phyloP scores from a whole-genome alignment of 2,888 invertebrate genomes.

The Ephialtes manifestator region DNA sequence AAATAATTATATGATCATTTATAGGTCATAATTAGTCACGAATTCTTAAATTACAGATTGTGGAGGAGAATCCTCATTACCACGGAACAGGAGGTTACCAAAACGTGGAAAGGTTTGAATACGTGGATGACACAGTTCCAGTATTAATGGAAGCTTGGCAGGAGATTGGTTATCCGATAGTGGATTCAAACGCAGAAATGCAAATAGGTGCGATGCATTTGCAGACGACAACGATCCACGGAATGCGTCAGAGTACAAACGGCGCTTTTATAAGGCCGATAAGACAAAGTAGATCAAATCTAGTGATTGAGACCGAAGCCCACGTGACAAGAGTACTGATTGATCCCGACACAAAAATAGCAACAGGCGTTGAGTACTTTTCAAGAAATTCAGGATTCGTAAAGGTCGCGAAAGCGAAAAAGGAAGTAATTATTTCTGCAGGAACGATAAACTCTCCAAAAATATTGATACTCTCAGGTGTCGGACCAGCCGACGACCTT shows the following conservation, averaged over 20 bases:
- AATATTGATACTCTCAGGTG: slow-evolving; percentile 87
- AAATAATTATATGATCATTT: background rate
- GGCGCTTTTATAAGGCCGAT: slow-evolving; percentile 90
- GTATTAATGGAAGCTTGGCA: slow-evolving; percentile 88
- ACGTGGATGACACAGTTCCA: slow-evolving; percentile 88
- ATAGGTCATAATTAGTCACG: background rate
- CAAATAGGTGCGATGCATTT: slow-evolving; percentile 89
- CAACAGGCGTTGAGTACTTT: slow-evolving; percentile 85
- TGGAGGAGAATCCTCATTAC: slow-evolving; percentile 85
- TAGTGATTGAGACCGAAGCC: slow-evolving; percentile 86
- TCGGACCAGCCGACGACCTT: slow-evolving; percentile 86
- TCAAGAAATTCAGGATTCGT: slow-evolving; percentile 78
- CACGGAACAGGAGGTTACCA: slow-evolving; percentile 89
- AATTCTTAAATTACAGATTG: slow-evolving; percentile 74
- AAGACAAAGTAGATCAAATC: slow-evolving; percentile 86
- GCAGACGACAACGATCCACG: slow-evolving; percentile 89
- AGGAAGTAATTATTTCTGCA: slow-evolving; percentile 87
- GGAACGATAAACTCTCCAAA: slow-evolving; percentile 87
- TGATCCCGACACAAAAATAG: slow-evolving; percentile 85
- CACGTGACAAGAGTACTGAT: slow-evolving; percentile 87
- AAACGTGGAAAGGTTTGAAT: slow-evolving; percentile 89
- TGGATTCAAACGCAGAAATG: slow-evolving; percentile 88
- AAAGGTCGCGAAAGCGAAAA: slow-evolving; percentile 83
- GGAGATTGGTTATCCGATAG: slow-evolving; percentile 88
- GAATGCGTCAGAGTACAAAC: slow-evolving; percentile 89